phyloP scores from a whole-genome alignment of 37 sponge, comb jelly and placozoan genomes.

The Aphrocallistes beatrix region DNA sequence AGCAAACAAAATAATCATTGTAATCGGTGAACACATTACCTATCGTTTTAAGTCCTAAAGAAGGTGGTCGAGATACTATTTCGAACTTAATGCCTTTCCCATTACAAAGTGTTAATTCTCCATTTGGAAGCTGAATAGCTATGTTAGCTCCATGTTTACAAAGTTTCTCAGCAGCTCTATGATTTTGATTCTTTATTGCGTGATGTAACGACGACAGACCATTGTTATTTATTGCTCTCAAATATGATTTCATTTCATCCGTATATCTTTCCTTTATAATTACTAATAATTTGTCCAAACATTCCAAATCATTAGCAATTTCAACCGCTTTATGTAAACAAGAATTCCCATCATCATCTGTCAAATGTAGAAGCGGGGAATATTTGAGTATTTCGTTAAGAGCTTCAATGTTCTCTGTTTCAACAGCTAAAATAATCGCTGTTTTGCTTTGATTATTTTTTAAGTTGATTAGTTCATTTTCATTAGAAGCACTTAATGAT shows the following conservation, averaged over 20 bases:
- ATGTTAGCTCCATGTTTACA: neutral
- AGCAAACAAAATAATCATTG: neutral
- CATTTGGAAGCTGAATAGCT: neutral
- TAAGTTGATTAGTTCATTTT: neutral
- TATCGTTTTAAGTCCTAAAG: neutral
- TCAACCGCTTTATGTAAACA: neutral
- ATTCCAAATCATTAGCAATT: neutral
- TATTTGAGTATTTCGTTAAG: neutral
- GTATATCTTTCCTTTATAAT: neutral
- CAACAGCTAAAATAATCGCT: neutral
- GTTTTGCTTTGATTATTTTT: neutral
- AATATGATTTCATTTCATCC: neutral
- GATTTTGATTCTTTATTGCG: neutral
- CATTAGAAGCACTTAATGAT: neutral
- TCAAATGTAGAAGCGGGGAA: neutral
- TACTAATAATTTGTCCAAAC: neutral
- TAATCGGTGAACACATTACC: neutral
- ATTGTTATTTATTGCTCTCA: neutral
- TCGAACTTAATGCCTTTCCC: neutral
- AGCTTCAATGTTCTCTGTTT: neutral
- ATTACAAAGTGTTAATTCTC: neutral
- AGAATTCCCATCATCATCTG: neutral
- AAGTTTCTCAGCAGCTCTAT: neutral
- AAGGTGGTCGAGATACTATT: neutral
- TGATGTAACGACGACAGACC: neutral